A percentile compares a stretch with the other conserved stretches of the same genome.
Conservation (phyloP, 2,888 invertebrate species). For the Cenopis cana region DNA sequence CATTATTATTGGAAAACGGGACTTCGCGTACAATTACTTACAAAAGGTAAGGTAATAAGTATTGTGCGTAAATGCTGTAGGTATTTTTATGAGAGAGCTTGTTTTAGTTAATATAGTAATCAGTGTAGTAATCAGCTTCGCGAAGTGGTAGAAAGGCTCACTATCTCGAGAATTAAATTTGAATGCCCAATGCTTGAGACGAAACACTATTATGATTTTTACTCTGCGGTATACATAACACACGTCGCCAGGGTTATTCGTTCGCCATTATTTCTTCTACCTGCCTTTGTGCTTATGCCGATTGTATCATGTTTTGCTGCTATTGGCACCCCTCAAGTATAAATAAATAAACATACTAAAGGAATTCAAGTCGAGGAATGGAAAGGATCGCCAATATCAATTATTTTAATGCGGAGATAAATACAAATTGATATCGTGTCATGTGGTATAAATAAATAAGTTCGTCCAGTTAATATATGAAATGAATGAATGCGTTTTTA, state of each 20-base stretch:
- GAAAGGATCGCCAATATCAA: background rate
- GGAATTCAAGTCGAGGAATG: background rate
- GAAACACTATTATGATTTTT: background rate
- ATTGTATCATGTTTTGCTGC: no score
- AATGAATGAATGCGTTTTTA: slow-evolving; percentile 2
- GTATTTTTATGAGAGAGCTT: no score
- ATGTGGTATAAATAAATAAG: background rate
- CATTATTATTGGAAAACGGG: no score
- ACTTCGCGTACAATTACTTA: no score
- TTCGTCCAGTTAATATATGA: background rate
- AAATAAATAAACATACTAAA: no score
- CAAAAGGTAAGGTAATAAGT: no score
- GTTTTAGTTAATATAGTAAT: no score
- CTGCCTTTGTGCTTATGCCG: no score
- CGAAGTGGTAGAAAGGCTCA: background rate
- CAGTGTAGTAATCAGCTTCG: background rate
- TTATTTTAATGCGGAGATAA: background rate
- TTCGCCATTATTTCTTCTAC: background rate
- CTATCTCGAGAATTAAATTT: background rate
- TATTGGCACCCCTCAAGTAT: no score
- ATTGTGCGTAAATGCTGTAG: no score
- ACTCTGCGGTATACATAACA: background rate
- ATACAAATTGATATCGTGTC: background rate
- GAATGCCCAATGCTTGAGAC: background rate
- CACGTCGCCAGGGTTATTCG: background rate